phyloP scores from a whole-genome alignment of 2,113 vertebrate species.

The Salvelinus namaycush region DNA sequence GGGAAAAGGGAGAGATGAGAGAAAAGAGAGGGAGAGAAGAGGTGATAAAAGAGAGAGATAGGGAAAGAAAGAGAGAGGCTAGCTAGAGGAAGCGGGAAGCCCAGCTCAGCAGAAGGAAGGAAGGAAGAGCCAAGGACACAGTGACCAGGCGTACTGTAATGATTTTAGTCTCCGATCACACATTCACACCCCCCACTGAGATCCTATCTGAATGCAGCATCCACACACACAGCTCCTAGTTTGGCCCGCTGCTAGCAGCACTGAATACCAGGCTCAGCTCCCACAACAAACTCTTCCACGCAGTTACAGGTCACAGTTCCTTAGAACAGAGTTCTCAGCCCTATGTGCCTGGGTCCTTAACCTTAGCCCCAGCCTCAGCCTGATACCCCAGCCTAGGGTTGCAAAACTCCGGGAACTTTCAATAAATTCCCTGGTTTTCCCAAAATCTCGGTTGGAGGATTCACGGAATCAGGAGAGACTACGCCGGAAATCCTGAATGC shows the following conservation, averaged over 20 bases:
- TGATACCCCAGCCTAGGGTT: background rate
- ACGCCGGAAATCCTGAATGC: too few species aligned
- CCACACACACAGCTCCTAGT: background rate
- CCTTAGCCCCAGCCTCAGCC: background rate
- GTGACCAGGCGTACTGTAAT: conserved; percentile 72
- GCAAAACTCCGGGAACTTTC: too few species aligned
- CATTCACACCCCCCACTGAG: conserved; percentile 36
- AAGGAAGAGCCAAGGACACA: conserved; percentile 73
- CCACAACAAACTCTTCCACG: too few species aligned
- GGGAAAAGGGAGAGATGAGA: background rate
- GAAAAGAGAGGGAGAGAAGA: background rate
- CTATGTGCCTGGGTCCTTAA: background rate
- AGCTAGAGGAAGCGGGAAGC: conserved; percentile 36
- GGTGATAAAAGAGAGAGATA: conserved; percentile 21
- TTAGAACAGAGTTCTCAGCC: too few species aligned
- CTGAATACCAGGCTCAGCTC: background rate
- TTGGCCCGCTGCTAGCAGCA: background rate
- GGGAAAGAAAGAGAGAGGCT: conserved; percentile 12
- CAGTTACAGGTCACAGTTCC: too few species aligned
- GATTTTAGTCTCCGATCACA: conserved; percentile 77
- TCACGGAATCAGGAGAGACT: too few species aligned
- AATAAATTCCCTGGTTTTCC: too few species aligned
- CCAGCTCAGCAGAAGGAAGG: conserved; percentile 62
- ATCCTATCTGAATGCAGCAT: conserved; percentile 32
- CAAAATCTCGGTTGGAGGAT: too few species aligned